Evolutionary conservation across 2,888 invertebrate species (phyloP), one percentile per base, ranked within the genome.

Genomic region (Pelosia muscerda): DNA sequence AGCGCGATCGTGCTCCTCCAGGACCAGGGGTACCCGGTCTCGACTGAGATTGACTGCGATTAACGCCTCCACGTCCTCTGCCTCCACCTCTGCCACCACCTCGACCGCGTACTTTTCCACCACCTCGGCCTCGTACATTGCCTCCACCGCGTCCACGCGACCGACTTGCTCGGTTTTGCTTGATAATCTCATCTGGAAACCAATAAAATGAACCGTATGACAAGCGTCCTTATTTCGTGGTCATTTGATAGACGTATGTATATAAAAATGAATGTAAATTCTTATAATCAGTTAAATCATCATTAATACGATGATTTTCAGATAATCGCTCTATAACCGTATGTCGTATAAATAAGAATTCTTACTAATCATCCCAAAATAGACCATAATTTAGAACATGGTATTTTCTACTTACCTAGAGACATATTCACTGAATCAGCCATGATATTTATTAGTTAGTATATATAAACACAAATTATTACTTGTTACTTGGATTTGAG

Each of bases 351-450:
- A 25, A 34, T 60, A 54, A 54, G 34, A 23, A 42, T 53, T 22
- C 26, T 58, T 59, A 71, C 34, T 65, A 70, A 56, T 49, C 49
- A 53, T 74, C 78, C 82, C 71, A 77, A 82, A 82, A 81, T 81
- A 77, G 77, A 81, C 28, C 28, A 23, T 38, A 68, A 31, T 65
- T 42, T 56, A 34, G 42, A 23, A 23, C 22, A 61, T 23, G 57
- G 55, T 49, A 54, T 42, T 49, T 62, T 66, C 62, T 71, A 75
- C 90, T 88, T 88, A 93, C 94, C 94, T 66, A 94, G 78, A 69
- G 94, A 93, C 93, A 94, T 92, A 85, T 93, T 92, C 22, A 93
- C 89, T 26, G 92, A 86, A 81, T 94, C 94, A 42, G 89, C 86
- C 94, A 94, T 94, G 59, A 58, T 81, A 19, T n/a, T 13, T 49